phyloP scores from a whole-genome alignment of 2,888 invertebrate species.

The Pristionchus fissidentatus region DNA sequence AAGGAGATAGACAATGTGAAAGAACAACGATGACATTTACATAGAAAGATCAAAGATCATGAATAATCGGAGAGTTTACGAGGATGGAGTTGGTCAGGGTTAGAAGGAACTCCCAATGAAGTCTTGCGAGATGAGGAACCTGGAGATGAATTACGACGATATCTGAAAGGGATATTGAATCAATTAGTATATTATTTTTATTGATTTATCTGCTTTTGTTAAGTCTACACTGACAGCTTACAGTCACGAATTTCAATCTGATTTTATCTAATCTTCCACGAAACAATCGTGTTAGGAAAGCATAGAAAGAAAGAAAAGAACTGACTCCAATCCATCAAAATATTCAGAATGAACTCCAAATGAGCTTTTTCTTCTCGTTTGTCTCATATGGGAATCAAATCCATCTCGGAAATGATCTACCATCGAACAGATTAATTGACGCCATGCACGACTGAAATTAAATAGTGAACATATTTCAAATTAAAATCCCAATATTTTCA shows the following conservation, averaged over 20 bases:
- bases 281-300: too few species aligned
- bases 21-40: neutral
- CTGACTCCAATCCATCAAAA: constrained; percentile 39
- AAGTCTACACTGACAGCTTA: too few species aligned
- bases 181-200: too few species aligned
- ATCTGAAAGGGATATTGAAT: neutral
- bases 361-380: constrained; percentile 42
- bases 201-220: too few species aligned
- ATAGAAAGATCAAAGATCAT: constrained; percentile 14
- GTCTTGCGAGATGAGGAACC: neutral
- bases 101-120: neutral
- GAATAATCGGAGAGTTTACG: constrained; percentile 5
- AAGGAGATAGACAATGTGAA: constrained; percentile 12
- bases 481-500: neutral
- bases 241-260: too few species aligned
- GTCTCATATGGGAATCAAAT: constrained; percentile 60
- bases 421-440: constrained; percentile 68
- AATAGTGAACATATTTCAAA: neutral
- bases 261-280: too few species aligned
- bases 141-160: constrained; percentile 22
- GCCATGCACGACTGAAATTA: constrained; percentile 67
- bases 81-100: neutral
- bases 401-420: constrained; percentile 70
- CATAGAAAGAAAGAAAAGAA: neutral
- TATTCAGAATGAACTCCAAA: constrained; percentile 44